These are phyloP conservation scores for Saccopteryx leptura DNA, from an alignment of 2,113 vertebrate species.

Conservation along the genomic window DNA sequence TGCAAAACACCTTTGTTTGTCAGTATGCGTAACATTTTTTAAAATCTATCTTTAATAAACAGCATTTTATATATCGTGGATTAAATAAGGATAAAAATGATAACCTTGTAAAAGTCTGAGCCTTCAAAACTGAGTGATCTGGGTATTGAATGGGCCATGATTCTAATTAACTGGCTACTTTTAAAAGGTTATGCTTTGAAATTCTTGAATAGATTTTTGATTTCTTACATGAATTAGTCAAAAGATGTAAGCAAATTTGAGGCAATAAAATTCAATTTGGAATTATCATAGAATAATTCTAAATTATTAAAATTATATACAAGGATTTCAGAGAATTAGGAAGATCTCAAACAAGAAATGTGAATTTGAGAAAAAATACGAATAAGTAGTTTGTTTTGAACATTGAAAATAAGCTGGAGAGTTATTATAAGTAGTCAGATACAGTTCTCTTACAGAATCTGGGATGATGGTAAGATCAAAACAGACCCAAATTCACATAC, in stretches of 20 bases:
- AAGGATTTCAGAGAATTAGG: background rate
- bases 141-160: background rate
- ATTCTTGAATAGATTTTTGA: background rate
- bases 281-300: background rate
- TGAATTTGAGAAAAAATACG: background rate
- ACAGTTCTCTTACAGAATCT: background rate
- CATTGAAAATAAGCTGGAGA: background rate
- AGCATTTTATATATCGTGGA: background rate
- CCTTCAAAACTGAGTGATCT: background rate
- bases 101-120: background rate
- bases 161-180: background rate
- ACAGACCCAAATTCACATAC: background rate
- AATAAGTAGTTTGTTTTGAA: background rate
- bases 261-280: background rate
- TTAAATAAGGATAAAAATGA: background rate
- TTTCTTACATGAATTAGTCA: background rate
- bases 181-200: background rate
- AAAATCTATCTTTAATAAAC: background rate
- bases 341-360: background rate
- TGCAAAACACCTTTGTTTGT: background rate
- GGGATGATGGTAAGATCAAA: background rate
- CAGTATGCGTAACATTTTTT: no score
- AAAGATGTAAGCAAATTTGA: background rate
- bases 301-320: background rate
- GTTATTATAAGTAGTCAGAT: background rate